A percentile compares a stretch with the other conserved stretches of the same genome.
phyloP scores from a whole-genome alignment of 2,113 vertebrate genomes.

The Candoia aspera region DNA sequence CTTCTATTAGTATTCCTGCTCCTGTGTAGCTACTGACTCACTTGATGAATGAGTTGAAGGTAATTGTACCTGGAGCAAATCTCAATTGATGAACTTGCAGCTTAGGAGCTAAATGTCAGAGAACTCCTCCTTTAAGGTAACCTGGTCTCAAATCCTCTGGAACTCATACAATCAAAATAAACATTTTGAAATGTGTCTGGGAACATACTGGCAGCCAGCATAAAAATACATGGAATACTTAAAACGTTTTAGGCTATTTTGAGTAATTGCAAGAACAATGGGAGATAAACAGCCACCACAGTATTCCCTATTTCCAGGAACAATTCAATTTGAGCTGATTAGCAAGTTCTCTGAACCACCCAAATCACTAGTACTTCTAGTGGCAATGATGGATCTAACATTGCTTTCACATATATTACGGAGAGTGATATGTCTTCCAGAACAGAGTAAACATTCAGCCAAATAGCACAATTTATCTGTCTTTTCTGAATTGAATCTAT shows the following conservation, averaged over 20 bases:
- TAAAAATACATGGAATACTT: not conserved
- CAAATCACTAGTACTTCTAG: not conserved
- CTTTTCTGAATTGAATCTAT: not conserved
- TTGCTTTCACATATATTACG: not conserved
- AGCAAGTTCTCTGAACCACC: not conserved
- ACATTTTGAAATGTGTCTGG: not conserved
- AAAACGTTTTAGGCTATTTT: not conserved
- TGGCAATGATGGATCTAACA: not conserved
- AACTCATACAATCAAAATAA: not conserved
- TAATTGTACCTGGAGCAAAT: not conserved
- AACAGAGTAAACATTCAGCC: not conserved
- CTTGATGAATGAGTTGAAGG: not conserved
- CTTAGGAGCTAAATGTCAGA: not conserved
- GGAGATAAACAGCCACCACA: not conserved
- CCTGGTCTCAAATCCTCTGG: not conserved
- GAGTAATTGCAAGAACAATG: not conserved
- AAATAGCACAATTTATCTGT: not conserved
- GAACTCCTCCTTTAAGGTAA: not conserved
- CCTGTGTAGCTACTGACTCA: not conserved
- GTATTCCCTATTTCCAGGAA: not conserved
- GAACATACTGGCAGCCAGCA: not conserved
- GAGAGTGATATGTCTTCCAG: not conserved
- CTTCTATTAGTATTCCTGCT: not conserved
- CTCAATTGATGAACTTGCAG: not conserved
- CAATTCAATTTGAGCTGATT: not conserved